These are phyloP conservation scores for Drosophila saltans DNA, from an alignment of 1,140 invertebrate genomes.

Conservation along the genomic window DNA sequence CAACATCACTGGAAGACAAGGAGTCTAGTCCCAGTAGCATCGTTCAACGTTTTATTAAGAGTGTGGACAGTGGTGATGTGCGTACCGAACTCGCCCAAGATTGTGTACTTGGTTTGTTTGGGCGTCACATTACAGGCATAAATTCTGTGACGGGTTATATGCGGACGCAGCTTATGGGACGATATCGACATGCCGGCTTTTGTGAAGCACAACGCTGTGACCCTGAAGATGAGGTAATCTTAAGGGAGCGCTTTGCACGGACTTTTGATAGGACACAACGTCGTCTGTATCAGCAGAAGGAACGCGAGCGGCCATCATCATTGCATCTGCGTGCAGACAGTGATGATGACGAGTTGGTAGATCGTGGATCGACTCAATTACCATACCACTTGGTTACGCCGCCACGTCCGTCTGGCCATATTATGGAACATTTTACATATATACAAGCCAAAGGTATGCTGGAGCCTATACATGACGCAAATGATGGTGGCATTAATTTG, in stretches of 20 bases:
- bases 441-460: slow-evolving; percentile 46
- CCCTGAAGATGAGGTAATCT: not conserved
- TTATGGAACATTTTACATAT: slow-evolving; percentile 20
- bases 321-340: slow-evolving; percentile 38
- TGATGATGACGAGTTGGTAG: slow-evolving; percentile 30
- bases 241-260: slow-evolving; percentile 32
- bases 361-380: not conserved
- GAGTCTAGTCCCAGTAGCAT: slow-evolving; percentile 10
- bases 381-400: slow-evolving; percentile 38
- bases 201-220: slow-evolving; percentile 10
- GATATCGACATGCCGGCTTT: slow-evolving; percentile 45
- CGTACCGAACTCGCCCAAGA: slow-evolving; percentile 38
- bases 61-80: slow-evolving; percentile 33
- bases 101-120: slow-evolving; percentile 43
- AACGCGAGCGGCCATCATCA: not conserved
- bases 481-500: slow-evolving; percentile 23
- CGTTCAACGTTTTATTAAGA: slow-evolving; percentile 29
- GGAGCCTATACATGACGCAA: not conserved
- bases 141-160: slow-evolving; percentile 26
- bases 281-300: slow-evolving; percentile 16
- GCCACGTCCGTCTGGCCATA: slow-evolving; percentile 21
- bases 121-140: slow-evolving; percentile 33
- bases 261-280: slow-evolving; percentile 24
- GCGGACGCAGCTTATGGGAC: slow-evolving; percentile 23
- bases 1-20: not conserved